A percentile compares a stretch with the other conserved stretches of the same genome.
Evolutionary conservation across 2,113 vertebrate genomes (phyloP).

Genomic region (Sorex araneus): DNA sequence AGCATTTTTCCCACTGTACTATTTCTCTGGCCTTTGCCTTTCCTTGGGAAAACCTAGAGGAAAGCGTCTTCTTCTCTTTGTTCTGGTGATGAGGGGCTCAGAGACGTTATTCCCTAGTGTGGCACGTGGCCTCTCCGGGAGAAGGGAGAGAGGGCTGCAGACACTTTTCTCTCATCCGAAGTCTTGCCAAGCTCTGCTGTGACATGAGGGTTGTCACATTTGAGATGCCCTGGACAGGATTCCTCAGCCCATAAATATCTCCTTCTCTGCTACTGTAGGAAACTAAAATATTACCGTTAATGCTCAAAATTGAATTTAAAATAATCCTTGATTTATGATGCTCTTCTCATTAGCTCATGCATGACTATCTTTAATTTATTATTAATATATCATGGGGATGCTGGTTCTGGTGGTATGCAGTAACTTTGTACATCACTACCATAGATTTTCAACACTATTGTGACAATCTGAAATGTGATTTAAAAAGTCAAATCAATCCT

Average conservation of each 20-base stretch:
- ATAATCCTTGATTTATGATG: neutral
- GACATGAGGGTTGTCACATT: neutral
- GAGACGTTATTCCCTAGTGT: neutral
- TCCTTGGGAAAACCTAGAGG: neutral
- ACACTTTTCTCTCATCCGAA: neutral
- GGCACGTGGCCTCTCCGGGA: neutral
- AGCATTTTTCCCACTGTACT: too few relatives aligned
- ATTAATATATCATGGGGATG: neutral
- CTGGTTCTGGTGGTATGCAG: too few relatives aligned
- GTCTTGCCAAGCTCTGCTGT: neutral
- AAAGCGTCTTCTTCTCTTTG: neutral
- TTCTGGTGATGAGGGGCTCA: too few relatives aligned
- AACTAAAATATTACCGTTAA: neutral
- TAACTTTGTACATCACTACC: too few relatives aligned
- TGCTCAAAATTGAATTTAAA: constrained; percentile 9
- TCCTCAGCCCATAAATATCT: neutral
- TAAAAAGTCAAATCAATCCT: too few relatives aligned
- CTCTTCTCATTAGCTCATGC: neutral
- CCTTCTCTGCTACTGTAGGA: neutral
- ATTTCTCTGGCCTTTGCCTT: neutral
- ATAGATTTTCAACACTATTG: too few relatives aligned
- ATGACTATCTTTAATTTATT: neutral
- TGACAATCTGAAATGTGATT: too few relatives aligned
- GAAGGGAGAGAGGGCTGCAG: neutral
- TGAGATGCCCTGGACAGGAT: neutral